Conservation (phyloP, 1,140 invertebrate genomes). For the Dolichoris vasculosae region DNA sequence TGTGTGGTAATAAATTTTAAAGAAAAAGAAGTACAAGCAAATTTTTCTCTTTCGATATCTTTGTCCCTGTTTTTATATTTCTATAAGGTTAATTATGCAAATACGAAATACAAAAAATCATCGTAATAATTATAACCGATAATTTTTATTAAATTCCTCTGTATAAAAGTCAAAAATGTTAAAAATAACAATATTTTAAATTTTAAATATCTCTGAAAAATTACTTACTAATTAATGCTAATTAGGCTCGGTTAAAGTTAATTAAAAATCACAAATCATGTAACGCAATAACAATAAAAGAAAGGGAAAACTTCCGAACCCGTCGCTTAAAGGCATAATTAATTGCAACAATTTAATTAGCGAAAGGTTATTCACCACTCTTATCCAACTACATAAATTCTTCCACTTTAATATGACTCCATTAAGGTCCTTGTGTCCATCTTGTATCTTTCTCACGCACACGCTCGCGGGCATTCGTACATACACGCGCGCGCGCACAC, state of each 20-base stretch:
- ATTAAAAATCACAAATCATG: constrained; percentile 9
- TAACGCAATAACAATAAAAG: background rate
- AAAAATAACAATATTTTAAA: background rate
- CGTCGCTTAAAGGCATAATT: constrained; percentile 29
- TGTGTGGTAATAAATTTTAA: background rate
- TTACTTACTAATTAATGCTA: constrained; percentile 35
- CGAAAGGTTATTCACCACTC: constrained; percentile 18
- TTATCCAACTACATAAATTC: constrained; percentile 4
- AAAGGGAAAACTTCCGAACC: background rate
- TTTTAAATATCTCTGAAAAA: background rate
- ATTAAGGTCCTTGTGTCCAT: background rate
- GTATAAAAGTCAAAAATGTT: background rate
- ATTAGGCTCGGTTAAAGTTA: constrained; percentile 9
- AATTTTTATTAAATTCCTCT: background rate
- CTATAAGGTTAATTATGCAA: background rate
- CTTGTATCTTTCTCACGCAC: background rate
- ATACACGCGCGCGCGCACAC: background rate
- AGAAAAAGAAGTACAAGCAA: background rate
- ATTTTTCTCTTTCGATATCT: background rate
- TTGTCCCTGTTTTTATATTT: background rate
- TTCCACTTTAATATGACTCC: constrained; percentile 18
- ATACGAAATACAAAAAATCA: background rate
- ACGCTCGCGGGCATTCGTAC: too few species aligned
- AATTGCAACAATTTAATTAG: constrained; percentile 52
- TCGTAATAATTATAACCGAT: background rate